Evolutionary conservation across 2,113 vertebrate genomes (phyloP).

Genomic region (Syngnathus floridae): DNA sequence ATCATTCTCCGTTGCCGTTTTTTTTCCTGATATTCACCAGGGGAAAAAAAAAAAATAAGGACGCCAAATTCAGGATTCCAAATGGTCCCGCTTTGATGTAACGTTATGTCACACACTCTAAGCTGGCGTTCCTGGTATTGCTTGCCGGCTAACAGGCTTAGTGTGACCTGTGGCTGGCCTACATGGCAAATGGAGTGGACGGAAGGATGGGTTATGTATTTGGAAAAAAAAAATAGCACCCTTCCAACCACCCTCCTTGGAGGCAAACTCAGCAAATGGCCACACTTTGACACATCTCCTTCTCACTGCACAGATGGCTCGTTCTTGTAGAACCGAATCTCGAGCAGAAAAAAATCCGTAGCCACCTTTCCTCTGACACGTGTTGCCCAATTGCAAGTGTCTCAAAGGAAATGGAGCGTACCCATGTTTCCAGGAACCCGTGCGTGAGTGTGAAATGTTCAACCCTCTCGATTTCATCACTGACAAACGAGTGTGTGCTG

Average conservation of each 20-base stretch:
- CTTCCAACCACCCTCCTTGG: not conserved
- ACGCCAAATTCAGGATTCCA: not conserved
- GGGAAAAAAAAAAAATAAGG: not conserved
- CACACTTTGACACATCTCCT: conserved; percentile 4
- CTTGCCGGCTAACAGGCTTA: conserved; percentile 46
- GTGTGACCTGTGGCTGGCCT: conserved; percentile 26
- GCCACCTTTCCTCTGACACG: not conserved
- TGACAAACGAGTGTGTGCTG: conserved; percentile 11
- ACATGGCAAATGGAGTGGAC: conserved; percentile 7
- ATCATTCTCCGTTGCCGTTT: conserved; percentile 1
- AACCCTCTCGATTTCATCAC: conserved; percentile 27
- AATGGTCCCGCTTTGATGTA: conserved; percentile 30
- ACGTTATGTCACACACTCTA: conserved; percentile 55
- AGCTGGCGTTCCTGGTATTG: conserved; percentile 47
- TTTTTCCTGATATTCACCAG: not conserved
- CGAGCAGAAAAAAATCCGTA: no score
- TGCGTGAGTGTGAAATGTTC: conserved; percentile 34
- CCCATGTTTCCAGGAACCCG: conserved; percentile 27
- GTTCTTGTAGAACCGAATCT: conserved; percentile 1
- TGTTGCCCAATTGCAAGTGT: not conserved
- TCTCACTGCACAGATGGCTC: conserved; percentile 26
- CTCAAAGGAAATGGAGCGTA: not conserved
- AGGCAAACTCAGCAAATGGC: conserved; percentile 14
- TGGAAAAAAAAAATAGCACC: not conserved
- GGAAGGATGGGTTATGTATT: conserved; percentile 2